A percentile compares a stretch with the other conserved stretches of the same genome.
These are phyloP conservation scores for Simalia tracyae DNA, from an alignment of 2,797 vertebrate genomes.

Conservation along the genomic window DNA sequence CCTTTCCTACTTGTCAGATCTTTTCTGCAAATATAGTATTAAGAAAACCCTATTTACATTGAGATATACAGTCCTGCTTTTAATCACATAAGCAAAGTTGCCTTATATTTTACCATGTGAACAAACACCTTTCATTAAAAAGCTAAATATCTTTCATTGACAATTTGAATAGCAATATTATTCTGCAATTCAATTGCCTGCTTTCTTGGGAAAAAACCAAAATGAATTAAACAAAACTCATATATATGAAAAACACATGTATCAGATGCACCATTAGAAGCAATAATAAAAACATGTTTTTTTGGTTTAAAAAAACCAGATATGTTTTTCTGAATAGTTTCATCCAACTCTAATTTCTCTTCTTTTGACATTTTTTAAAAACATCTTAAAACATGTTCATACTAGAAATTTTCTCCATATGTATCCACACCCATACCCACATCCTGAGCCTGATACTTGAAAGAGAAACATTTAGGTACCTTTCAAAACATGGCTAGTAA, in stretches of 20 bases:
- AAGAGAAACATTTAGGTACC: conserved; percentile 40
- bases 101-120: background rate
- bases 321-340: background rate
- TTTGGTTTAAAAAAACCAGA: background rate
- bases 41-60: background rate
- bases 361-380: background rate
- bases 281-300: background rate
- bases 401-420: background rate
- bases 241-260: background rate
- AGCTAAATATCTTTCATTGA: background rate
- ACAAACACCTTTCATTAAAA: background rate
- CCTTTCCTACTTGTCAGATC: background rate
- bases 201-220: background rate
- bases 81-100: background rate
- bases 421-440: conserved; percentile 10
- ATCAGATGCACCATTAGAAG: background rate
- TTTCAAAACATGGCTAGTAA: conserved; percentile 62
- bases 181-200: background rate
- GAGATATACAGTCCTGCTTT: background rate
- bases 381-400: background rate
- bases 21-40: background rate
- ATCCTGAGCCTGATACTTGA: conserved; percentile 13
- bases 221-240: background rate
- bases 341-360: background rate
- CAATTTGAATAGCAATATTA: background rate